Evolutionary conservation across 2,888 invertebrate species (phyloP).

Genomic region (Sympetrum striolatum): DNA sequence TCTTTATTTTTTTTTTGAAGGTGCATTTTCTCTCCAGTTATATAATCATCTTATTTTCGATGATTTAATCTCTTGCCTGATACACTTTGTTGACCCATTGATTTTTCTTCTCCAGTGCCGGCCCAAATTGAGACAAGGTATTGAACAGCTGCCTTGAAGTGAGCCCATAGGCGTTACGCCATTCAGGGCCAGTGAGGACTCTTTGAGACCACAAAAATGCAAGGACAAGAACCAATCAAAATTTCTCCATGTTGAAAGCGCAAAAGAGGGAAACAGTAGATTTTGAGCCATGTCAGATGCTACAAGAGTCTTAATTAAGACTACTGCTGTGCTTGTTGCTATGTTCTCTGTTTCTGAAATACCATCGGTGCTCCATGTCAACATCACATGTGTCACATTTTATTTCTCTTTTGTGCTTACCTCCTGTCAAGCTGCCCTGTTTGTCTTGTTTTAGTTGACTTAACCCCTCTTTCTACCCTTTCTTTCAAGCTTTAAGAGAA

Average conservation of each 20-base stretch:
- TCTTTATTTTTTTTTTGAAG: too few species aligned
- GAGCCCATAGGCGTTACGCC: slow-evolving; percentile 4
- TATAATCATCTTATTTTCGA: too few species aligned
- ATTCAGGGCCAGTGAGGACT: slow-evolving; percentile 27
- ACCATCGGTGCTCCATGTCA: slow-evolving; percentile 15
- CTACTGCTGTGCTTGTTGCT: slow-evolving; percentile 33
- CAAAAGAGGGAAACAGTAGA: slow-evolving; percentile 27
- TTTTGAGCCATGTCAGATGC: slow-evolving; percentile 14
- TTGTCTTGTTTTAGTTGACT: neutral
- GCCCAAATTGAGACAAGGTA: neutral
- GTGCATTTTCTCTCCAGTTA: too few species aligned
- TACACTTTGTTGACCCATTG: neutral
- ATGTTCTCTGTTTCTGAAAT: slow-evolving; percentile 35
- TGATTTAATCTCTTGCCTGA: too few species aligned
- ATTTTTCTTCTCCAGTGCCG: slow-evolving; percentile 6
- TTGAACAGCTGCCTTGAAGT: slow-evolving; percentile 25
- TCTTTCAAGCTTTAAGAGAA: neutral
- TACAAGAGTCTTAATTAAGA: neutral
- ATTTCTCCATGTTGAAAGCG: slow-evolving; percentile 9
- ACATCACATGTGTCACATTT: slow-evolving; percentile 23
- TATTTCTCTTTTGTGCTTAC: slow-evolving; percentile 22
- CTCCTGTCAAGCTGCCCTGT: neutral
- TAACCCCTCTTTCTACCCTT: neutral
- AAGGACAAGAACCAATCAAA: slow-evolving; percentile 24
- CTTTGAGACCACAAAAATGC: slow-evolving; percentile 4